Conservation (phyloP, 2,888 invertebrate species). For the Leucophenga maculata region DNA sequence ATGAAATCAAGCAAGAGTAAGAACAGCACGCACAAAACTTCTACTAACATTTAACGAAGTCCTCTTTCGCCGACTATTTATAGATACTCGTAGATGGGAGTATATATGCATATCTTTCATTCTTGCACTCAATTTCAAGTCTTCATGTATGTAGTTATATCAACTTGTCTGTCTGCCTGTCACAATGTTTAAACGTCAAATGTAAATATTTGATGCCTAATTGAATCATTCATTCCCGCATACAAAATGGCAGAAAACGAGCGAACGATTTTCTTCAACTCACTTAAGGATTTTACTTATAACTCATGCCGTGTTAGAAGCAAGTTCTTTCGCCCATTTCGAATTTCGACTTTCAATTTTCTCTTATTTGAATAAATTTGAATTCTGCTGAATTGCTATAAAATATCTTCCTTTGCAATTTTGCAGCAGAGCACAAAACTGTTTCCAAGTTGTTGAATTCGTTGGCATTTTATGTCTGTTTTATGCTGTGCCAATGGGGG, state of each 20-base stretch:
- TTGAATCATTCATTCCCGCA: constrained; percentile 62
- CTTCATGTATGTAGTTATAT: constrained; percentile 15
- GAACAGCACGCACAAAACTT: neutral
- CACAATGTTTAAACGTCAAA: constrained; percentile 60
- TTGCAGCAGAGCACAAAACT: neutral
- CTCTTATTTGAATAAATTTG: constrained; percentile 64
- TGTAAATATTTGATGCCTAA: constrained; percentile 66
- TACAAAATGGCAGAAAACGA: constrained; percentile 38
- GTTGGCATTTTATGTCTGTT: constrained; percentile 7
- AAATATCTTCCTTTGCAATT: constrained; percentile 40
- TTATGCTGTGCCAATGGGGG: no score
- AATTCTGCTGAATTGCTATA: constrained; percentile 60
- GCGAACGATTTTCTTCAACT: neutral
- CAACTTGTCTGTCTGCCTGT: constrained; percentile 41
- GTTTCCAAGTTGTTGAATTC: neutral
- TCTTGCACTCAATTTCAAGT: neutral
- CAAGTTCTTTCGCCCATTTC: constrained; percentile 28
- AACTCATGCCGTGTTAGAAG: no score
- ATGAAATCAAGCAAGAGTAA: constrained; percentile 8
- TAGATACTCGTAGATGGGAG: neutral
- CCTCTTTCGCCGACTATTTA: neutral
- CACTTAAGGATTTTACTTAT: no score
- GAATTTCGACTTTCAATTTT: neutral
- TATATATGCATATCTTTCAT: neutral
- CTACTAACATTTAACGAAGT: neutral